phyloP scores from a whole-genome alignment of 2,797 vertebrate genomes.

The Melanitta fusca region DNA sequence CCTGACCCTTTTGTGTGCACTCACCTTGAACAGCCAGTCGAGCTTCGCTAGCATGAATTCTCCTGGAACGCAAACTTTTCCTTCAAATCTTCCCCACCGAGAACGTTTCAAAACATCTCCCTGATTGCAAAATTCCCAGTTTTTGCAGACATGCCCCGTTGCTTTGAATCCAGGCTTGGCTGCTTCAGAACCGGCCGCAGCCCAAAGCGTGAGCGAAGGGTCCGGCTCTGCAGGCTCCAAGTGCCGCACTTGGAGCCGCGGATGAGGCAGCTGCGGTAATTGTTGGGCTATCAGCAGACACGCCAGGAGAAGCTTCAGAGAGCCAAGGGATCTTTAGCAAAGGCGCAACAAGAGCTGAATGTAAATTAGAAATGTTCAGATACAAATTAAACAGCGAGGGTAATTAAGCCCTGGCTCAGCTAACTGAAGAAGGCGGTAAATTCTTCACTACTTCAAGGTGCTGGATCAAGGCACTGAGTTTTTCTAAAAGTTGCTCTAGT shows the following conservation, averaged over 20 bases:
- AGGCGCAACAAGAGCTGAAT: background rate
- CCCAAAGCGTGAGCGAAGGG: background rate
- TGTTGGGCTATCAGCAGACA: background rate
- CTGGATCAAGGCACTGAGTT: background rate
- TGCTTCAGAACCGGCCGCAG: background rate
- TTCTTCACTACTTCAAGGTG: background rate
- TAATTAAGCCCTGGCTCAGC: slow-evolving; percentile 1
- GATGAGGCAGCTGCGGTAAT: background rate
- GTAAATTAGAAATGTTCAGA: background rate
- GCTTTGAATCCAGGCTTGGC: background rate
- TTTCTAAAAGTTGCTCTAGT: background rate
- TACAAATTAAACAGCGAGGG: background rate
- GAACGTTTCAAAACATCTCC: background rate
- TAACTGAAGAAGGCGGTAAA: background rate
- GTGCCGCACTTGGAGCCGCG: background rate
- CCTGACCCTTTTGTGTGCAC: slow-evolving; percentile 36
- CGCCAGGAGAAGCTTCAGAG: background rate
- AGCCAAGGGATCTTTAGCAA: background rate
- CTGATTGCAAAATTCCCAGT: background rate
- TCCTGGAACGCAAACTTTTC: background rate
- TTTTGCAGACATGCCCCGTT: rapidly evolving
- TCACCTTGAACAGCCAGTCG: slow-evolving; percentile 35
- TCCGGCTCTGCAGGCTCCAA: background rate
- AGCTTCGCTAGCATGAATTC: rapidly evolving
- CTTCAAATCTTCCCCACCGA: background rate